Evolutionary conservation across 2,888 invertebrate species (phyloP), one percentile per base, ranked within the genome.

Genomic region (Mesorhabditis belari): DNA sequence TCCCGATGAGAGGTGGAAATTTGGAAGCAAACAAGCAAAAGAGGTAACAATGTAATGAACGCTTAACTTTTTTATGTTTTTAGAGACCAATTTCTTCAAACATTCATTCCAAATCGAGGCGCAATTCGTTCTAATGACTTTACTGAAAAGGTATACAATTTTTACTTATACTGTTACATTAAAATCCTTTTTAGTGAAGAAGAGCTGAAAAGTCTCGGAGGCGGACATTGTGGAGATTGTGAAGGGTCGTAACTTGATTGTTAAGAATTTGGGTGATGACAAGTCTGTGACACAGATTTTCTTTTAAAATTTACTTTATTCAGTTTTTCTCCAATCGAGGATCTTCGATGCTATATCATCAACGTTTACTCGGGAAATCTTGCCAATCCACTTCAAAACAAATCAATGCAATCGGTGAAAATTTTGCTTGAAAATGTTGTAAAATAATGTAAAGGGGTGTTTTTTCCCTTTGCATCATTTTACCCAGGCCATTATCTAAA

Each of bases 341-440:
- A 50, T 26, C 54, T 67, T n/a, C 58, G 59, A 1, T 19, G 63
- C 0, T 67, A 61, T 55, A 59, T 67, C 26, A 58, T 67, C 17
- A 67, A 67, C 49, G 59, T 55, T 9, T 64, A 64, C 24, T 44
- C 59, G 9, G 9, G 26, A 2, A 64, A 52, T 19, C 62, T 62
- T 3, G 50, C 55, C 9, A 58, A 61, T 35, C 35, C 26, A 9
- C 62, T 67, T 19, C 56, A 49, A 25, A 64, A 61, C 4, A 57
- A 49, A 17, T 59, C 64, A 23, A 49, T 67, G 0, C 24, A 60
- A 58, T 49, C 54, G 44, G 59, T 59, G 17, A 9, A 17, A 9
- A 35, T n/a, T 9, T 1, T 35, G 12, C n/a, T 35, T 35, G n/a
- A n/a, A 35, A n/a, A n/a, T 35, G n/a, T n/a, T n/a, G n/a, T n/a